A percentile compares a stretch with the other conserved stretches of the same genome.
Evolutionary conservation across 2,888 invertebrate species (phyloP).

Genomic region (Sphaeridia pumilis): DNA sequence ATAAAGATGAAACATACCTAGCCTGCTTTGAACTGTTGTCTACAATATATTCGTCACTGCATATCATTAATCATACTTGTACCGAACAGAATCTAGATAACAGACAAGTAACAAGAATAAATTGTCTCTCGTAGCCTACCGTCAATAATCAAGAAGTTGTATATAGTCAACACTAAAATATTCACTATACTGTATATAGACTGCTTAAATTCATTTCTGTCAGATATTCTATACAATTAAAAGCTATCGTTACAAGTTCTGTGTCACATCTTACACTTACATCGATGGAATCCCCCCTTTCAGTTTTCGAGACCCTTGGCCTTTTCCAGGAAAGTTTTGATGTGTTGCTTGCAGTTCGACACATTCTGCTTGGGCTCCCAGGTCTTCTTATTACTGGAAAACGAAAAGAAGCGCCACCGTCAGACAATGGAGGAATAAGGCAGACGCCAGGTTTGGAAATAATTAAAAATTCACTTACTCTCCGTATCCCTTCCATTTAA

Average conservation of each 20-base stretch:
- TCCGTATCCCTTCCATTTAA: constrained; percentile 7
- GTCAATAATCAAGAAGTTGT: too few species aligned
- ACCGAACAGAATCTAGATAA: too few species aligned
- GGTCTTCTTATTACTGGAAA: not conserved
- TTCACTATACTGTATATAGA: too few species aligned
- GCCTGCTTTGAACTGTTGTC: too few species aligned
- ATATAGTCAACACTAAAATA: too few species aligned
- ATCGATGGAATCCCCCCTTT: not conserved
- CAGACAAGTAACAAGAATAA: too few species aligned
- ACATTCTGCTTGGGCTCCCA: constrained; percentile 10
- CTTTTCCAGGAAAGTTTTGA: constrained; percentile 4
- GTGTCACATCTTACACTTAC: too few species aligned
- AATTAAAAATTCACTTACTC: constrained; percentile 7
- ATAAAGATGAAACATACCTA: too few species aligned
- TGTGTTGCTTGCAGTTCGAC: not conserved
- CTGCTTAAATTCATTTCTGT: not conserved
- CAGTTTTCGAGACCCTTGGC: not conserved
- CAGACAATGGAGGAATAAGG: not conserved
- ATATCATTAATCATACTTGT: too few species aligned
- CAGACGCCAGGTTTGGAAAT: not conserved
- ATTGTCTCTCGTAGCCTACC: too few species aligned
- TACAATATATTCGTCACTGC: too few species aligned
- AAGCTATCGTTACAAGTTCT: too few species aligned
- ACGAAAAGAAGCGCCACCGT: not conserved
- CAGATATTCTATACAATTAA: not conserved